Conservation (phyloP, 2,888 invertebrate species). For the Tetragonula carbonaria region DNA sequence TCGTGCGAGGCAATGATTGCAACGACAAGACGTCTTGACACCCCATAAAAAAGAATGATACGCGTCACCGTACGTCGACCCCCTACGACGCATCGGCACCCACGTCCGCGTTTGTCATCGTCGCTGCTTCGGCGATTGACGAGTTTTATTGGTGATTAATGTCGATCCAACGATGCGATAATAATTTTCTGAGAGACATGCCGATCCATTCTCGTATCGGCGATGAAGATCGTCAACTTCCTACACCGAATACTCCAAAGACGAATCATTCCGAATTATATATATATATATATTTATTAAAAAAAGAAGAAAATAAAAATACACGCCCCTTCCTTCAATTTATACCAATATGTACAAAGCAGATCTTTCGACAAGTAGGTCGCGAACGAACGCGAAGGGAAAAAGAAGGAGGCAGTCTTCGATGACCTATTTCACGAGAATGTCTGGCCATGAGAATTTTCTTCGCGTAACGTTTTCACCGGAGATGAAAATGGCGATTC, state of each 20-base stretch:
- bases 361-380: not conserved
- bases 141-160: constrained; percentile 55
- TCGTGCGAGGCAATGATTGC: constrained; percentile 54
- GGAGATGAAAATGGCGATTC: constrained; percentile 36
- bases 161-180: constrained; percentile 45
- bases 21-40: constrained; percentile 63
- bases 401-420: too few species aligned
- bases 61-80: constrained; percentile 61
- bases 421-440: not conserved
- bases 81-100: constrained; percentile 64
- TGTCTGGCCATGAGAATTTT: not conserved
- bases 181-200: constrained; percentile 48
- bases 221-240: constrained; percentile 5
- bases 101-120: constrained; percentile 62
- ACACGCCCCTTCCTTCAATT: too few species aligned
- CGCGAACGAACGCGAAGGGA: not conserved
- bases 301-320: not conserved
- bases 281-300: not conserved
- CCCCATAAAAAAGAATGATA: constrained; percentile 63
- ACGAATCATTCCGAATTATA: not conserved
- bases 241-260: not conserved
- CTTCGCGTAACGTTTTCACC: constrained; percentile 19
- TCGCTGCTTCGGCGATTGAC: constrained; percentile 37
- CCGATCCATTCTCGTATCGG: constrained; percentile 4
- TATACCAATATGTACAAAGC: not conserved